Conservation (phyloP, 2,113 vertebrate species). For the Labrus mixtus region DNA sequence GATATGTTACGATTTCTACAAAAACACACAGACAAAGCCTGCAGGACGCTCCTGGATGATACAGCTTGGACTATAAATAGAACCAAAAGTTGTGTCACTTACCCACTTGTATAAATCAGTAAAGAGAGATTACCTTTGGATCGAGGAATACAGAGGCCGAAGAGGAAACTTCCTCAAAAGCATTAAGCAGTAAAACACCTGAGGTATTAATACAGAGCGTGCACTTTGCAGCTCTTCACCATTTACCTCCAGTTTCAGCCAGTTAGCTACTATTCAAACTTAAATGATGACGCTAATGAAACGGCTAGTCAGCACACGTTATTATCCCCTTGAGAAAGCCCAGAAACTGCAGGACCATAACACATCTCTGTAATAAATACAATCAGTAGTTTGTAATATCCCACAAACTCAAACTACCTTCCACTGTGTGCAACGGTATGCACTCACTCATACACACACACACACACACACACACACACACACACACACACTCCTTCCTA, state of each 20-base stretch:
- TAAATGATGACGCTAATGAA: constrained; percentile 70
- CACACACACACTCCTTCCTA: background rate
- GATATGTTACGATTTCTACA: no score
- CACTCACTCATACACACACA: background rate
- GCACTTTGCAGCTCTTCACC: constrained; percentile 24
- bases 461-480: background rate
- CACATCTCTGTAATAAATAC: constrained; percentile 61
- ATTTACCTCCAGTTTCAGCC: constrained; percentile 14
- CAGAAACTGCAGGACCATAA: constrained; percentile 49
- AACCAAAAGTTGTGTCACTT: no score
- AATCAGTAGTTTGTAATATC: constrained; percentile 48
- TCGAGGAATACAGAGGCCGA: no score
- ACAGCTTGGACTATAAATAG: no score
- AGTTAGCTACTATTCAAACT: constrained; percentile 62
- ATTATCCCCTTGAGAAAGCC: constrained; percentile 53
- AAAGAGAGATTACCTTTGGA: no score
- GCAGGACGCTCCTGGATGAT: no score
- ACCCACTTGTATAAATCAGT: no score
- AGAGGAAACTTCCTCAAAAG: constrained; percentile 10
- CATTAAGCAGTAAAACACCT: constrained; percentile 2
- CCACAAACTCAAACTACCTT: background rate
- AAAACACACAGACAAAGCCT: no score
- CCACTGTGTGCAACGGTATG: background rate
- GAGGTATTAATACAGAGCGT: background rate
- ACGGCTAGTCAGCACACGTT: constrained; percentile 49